Percentiles rank a stretch among this genome's conserved stretches.
Evolutionary conservation across 2,888 invertebrate genomes (phyloP).

Genomic region (Xestia rhomboidea): DNA sequence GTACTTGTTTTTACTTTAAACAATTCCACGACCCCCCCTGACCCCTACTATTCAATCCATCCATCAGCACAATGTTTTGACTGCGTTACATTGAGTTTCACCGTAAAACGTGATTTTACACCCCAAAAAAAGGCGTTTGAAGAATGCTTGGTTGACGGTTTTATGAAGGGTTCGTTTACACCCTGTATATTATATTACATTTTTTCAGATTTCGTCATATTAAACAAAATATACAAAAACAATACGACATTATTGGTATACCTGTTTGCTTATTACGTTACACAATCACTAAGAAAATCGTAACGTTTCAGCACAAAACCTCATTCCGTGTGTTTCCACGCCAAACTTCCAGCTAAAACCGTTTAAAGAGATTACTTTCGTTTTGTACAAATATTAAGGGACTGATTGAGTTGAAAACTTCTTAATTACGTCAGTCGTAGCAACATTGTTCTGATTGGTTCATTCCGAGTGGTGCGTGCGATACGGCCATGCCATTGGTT

Average conservation of each 20-base stretch:
- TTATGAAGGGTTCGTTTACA: too few relatives aligned
- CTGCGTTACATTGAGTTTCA: too few relatives aligned
- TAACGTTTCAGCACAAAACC: constrained; percentile 30
- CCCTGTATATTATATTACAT: too few relatives aligned
- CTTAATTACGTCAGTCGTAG: constrained; percentile 73
- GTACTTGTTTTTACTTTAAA: too few relatives aligned
- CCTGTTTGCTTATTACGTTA: background rate
- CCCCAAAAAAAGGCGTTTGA: too few relatives aligned
- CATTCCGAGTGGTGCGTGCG: constrained; percentile 54
- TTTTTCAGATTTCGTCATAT: background rate
- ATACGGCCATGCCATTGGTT: constrained; percentile 49
- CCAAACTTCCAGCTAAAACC: constrained; percentile 71
- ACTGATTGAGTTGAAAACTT: constrained; percentile 84
- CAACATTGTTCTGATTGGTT: constrained; percentile 66
- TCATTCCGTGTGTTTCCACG: constrained; percentile 61
- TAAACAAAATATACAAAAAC: background rate
- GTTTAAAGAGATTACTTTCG: constrained; percentile 81
- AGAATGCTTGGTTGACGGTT: too few relatives aligned
- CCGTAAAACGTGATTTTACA: too few relatives aligned
- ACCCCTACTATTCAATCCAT: too few relatives aligned
- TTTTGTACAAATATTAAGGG: constrained; percentile 82
- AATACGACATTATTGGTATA: background rate
- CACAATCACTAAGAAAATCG: constrained; percentile 10
- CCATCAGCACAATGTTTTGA: too few relatives aligned
- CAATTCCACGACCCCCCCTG: too few relatives aligned